phyloP scores from a whole-genome alignment of 2,797 vertebrate species.

The Dipus sagitta region DNA sequence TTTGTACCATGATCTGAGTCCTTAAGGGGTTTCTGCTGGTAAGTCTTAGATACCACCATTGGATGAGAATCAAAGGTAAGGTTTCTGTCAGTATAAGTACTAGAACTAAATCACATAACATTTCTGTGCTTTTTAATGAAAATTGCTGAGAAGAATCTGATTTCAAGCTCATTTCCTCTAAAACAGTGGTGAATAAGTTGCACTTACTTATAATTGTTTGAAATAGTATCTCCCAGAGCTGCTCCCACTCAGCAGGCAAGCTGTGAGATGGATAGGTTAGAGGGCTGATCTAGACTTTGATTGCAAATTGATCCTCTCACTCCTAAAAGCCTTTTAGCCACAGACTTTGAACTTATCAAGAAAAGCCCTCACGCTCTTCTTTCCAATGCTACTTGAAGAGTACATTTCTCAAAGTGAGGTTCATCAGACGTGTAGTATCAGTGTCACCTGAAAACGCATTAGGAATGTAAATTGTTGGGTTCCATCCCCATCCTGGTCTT shows the following conservation, averaged over 20 bases:
- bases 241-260: background rate
- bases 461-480: background rate
- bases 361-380: background rate
- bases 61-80: slow-evolving; percentile 21
- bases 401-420: slow-evolving; percentile 26
- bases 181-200: slow-evolving; percentile 1
- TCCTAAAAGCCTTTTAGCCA: background rate
- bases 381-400: background rate
- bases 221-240: background rate
- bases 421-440: background rate
- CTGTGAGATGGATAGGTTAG: background rate
- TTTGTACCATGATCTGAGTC: background rate
- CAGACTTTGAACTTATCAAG: background rate
- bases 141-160: slow-evolving; percentile 36
- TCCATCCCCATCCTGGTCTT: background rate
- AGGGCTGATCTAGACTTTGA: background rate
- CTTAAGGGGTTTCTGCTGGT: background rate
- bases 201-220: slow-evolving; percentile 51
- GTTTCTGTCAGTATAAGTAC: slow-evolving; percentile 10
- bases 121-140: slow-evolving; percentile 47
- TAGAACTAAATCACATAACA: background rate
- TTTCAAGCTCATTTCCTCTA: slow-evolving; percentile 49
- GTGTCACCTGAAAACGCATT: background rate
- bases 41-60: background rate
- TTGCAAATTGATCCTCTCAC: background rate